phyloP scores from a whole-genome alignment of 2,113 vertebrate genomes.

The Heterotis niloticus region DNA sequence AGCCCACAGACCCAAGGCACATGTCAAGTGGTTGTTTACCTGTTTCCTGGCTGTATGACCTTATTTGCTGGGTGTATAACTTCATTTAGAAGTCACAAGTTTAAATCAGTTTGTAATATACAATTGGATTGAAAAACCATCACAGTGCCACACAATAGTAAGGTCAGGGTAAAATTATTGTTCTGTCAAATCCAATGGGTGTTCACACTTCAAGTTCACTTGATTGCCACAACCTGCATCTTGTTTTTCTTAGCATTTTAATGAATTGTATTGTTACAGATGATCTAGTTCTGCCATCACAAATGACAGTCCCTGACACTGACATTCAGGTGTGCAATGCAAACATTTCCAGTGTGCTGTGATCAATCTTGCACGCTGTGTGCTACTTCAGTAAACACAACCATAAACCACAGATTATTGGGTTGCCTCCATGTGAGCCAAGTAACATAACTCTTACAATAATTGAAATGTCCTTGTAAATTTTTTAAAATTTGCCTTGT shows the following conservation, averaged over 20 bases:
- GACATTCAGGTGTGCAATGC: neutral
- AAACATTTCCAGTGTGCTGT: neutral
- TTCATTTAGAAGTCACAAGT: too few species aligned
- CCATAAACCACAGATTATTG: constrained; percentile 10
- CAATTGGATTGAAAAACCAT: neutral
- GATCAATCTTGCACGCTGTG: neutral
- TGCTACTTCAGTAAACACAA: neutral
- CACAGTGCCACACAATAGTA: neutral
- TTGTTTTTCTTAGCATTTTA: constrained; percentile 9
- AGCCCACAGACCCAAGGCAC: too few species aligned
- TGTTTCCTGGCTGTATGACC: too few species aligned
- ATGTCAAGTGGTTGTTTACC: too few species aligned
- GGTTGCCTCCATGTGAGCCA: neutral
- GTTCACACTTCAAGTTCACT: neutral
- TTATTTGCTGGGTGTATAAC: too few species aligned
- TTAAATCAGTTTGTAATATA: neutral
- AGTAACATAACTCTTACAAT: neutral
- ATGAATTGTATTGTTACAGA: neutral
- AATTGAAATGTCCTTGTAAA: constrained; percentile 1
- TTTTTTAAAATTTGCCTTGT: constrained; percentile 5
- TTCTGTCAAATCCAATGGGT: neutral
- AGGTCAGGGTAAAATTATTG: neutral
- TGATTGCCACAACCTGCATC: neutral
- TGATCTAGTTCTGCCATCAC: constrained; percentile 12
- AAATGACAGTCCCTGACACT: constrained; percentile 11